Evolutionary conservation across 2,113 vertebrate species (phyloP).

Genomic region (Coryphaenoides rupestris): DNA sequence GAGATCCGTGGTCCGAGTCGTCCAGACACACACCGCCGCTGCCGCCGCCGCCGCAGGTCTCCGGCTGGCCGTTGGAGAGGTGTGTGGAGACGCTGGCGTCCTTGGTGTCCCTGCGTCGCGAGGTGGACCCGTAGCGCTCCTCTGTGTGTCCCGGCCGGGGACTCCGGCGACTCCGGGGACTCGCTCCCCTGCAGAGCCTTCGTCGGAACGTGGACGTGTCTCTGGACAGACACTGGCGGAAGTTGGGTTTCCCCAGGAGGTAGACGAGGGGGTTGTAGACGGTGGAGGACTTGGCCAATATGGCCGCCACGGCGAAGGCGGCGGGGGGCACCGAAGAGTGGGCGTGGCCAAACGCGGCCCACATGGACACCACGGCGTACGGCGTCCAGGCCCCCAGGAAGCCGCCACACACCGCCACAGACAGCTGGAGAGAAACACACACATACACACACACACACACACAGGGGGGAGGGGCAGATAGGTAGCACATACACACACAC

Average conservation of each 20-base stretch:
- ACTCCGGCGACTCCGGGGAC: too few species aligned
- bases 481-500: neutral
- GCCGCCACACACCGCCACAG: slow-evolving; percentile 77
- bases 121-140: slow-evolving; percentile 23
- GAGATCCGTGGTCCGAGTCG: slow-evolving; percentile 28
- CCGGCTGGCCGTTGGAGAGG: slow-evolving; percentile 62
- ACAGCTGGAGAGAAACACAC: slow-evolving; percentile 63
- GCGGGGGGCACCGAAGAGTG: slow-evolving; percentile 61
- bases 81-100: slow-evolving; percentile 44
- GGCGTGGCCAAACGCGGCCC: slow-evolving; percentile 71
- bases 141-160: slow-evolving; percentile 22
- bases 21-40: slow-evolving; percentile 48
- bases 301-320: slow-evolving; percentile 72
- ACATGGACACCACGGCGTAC: slow-evolving; percentile 74
- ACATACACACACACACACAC: slow-evolving; percentile 8
- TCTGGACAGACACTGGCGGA: slow-evolving; percentile 68
- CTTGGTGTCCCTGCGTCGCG: slow-evolving; percentile 37
- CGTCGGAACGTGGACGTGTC: slow-evolving; percentile 53
- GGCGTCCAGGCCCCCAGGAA: slow-evolving; percentile 81
- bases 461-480: too few species aligned
- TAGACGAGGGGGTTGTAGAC: slow-evolving; percentile 81
- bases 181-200: slow-evolving; percentile 57
- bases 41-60: too few species aligned
- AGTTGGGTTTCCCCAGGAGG: slow-evolving; percentile 81
- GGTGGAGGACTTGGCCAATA: slow-evolving; percentile 79